Evolutionary conservation across 2,888 invertebrate genomes (phyloP), one percentile per base, ranked within the genome.

Genomic region (Pseudococcus viburni): DNA sequence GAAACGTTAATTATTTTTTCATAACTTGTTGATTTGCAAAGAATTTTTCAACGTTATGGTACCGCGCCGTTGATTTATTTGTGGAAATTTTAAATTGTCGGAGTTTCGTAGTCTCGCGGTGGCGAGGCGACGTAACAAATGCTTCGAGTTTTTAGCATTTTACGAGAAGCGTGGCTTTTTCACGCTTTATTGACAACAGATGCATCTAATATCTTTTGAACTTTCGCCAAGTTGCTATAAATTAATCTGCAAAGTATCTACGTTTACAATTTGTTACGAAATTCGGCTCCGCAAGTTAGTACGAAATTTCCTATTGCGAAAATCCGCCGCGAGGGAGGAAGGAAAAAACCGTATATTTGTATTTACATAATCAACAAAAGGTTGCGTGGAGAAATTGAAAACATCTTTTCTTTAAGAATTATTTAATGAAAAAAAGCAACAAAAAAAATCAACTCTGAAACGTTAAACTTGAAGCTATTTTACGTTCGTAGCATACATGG

Each of bases 1-100:
- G 80, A 80, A 80, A 80, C 42, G 46, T n/a, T 80, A 80, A 80
- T 80, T 80, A 80, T 80, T 80, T 80, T 80, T 80, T 80, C 80
- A 80, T 80, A 80, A 80, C 80, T 80, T 80, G 80, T 80, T 80
- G 80, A 80, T 80, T 80, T 42, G 80, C 42, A 46, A 80, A 80
- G 80, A 80, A 80, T 80, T 42, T 46, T 33, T 33, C 80, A 39
- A 42, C 42, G 12, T 11, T n/a, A 42, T 17, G 39, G 42, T 42
- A 80, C 0, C 15, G 42, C 80, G 8, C 17, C 17, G 33, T 42
- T 80, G 80, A 80, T 80, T 80, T 80, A 80, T 80, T 42, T n/a
- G 80, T n/a, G 42, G 42, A 46, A 80, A 80, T 80, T 80, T 80
- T 42, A 73, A 73, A 73, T 80, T 42, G 42, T 42, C 39, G 39